Conservation (phyloP, 2,888 invertebrate genomes). For the Alsophila aescularia region DNA sequence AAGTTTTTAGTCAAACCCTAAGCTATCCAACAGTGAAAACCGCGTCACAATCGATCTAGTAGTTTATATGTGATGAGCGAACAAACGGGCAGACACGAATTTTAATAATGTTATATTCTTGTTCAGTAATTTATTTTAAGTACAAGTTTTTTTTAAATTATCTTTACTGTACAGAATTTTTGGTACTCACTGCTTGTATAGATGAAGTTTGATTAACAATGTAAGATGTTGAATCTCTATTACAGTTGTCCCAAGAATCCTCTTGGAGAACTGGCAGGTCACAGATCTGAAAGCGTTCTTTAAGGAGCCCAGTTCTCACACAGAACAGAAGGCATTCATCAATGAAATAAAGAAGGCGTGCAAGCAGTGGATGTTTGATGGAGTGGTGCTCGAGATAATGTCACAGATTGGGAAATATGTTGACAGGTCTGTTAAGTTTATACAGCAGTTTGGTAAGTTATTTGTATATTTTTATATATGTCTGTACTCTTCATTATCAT, state of each 20-base stretch:
- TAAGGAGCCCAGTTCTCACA: constrained; percentile 85
- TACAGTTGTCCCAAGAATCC: constrained; percentile 93
- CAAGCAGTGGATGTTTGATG: constrained; percentile 92
- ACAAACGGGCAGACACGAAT: no score
- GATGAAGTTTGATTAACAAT: no score
- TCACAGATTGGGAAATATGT: constrained; percentile 88
- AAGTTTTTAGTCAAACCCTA: no score
- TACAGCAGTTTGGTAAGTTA: constrained; percentile 86
- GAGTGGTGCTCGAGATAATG: constrained; percentile 96
- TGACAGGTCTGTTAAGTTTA: constrained; percentile 86
- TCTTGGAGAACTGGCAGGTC: constrained; percentile 94
- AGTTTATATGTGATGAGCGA: no score
- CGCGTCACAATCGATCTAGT: no score
- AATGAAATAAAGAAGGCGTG: constrained; percentile 88
- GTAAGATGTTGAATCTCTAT: constrained; percentile 37
- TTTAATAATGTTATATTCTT: no score
- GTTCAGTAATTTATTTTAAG: no score
- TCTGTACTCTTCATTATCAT: no score
- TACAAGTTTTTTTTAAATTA: no score
- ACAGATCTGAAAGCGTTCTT: constrained; percentile 90
- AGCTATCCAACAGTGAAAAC: no score
- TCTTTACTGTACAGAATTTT: no score
- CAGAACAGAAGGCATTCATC: constrained; percentile 87
- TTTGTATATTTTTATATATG: not conserved
- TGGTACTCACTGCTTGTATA: no score